Evolutionary conservation across 2,113 vertebrate species (phyloP).

Genomic region (Dicrurus megarhynchus): DNA sequence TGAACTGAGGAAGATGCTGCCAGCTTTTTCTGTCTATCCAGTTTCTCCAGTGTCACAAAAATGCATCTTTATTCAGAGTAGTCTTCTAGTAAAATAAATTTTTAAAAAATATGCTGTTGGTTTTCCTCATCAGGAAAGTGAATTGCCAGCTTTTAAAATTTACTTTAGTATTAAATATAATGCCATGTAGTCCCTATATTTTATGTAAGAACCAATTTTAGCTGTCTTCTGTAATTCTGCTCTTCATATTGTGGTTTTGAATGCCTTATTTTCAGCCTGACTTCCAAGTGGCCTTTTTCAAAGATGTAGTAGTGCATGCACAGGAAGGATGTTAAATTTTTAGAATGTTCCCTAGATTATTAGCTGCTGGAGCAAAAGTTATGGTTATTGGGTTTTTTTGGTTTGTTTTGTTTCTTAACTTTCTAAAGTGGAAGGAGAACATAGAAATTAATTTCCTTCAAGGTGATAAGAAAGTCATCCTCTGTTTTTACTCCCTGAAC

Average conservation of each 20-base stretch:
- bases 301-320: neutral
- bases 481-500: neutral
- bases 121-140: neutral
- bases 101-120: neutral
- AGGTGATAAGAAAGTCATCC: neutral
- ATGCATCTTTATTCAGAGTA: neutral
- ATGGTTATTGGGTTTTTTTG: neutral
- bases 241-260: neutral
- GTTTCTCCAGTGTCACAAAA: neutral
- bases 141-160: neutral
- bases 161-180: neutral
- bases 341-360: neutral
- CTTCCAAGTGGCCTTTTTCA: neutral
- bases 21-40: neutral
- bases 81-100: neutral
- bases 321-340: neutral
- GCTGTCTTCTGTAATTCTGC: neutral
- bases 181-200: neutral
- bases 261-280: neutral
- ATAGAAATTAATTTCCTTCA: neutral
- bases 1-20: neutral
- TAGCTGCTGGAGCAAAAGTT: neutral
- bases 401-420: neutral
- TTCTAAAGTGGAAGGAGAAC: neutral
- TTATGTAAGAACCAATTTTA: neutral